Evolutionary conservation across 35 echinoderm and acorn worm genomes (phyloP).

Genomic region (Apostichopus parvimensis): DNA sequence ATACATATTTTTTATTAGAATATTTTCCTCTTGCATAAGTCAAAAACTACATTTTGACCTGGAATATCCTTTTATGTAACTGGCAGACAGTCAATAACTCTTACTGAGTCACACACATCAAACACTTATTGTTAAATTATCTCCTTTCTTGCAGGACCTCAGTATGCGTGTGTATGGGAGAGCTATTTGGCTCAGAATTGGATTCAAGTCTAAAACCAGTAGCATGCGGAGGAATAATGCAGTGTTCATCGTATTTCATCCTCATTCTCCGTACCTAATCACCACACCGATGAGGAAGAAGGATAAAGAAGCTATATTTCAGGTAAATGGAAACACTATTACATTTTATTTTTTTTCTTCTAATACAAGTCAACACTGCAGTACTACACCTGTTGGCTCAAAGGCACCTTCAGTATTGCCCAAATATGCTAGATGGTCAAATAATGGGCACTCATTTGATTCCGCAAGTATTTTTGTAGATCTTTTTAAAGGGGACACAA

Average conservation of each 20-base stretch:
- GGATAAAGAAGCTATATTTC: constrained; percentile 23
- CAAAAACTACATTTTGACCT: too few relatives aligned
- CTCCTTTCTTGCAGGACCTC: constrained; percentile 24
- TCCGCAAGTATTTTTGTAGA: too few relatives aligned
- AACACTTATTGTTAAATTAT: not conserved
- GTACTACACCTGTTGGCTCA: not conserved
- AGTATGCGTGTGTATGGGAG: constrained; percentile 6
- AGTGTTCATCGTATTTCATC: constrained; percentile 51
- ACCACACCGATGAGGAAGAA: not conserved
- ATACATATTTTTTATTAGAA: too few relatives aligned
- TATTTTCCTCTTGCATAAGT: too few relatives aligned
- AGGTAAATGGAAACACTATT: constrained; percentile 4
- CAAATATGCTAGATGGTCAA: too few relatives aligned
- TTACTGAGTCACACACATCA: not conserved
- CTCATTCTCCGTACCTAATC: constrained; percentile 37
- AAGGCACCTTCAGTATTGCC: too few relatives aligned
- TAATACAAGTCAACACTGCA: too few relatives aligned
- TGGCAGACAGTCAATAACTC: too few relatives aligned
- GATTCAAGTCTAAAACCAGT: not conserved
- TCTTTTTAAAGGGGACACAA: too few relatives aligned
- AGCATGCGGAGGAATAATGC: constrained; percentile 4
- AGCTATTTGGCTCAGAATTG: constrained; percentile 47
- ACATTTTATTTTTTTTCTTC: too few relatives aligned
- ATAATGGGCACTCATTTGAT: too few relatives aligned
- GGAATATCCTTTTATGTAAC: too few relatives aligned